Evolutionary conservation across 1,140 invertebrate genomes (phyloP), one percentile per base, ranked within the genome.

Genomic region (Drosophila sulfurigaster): DNA sequence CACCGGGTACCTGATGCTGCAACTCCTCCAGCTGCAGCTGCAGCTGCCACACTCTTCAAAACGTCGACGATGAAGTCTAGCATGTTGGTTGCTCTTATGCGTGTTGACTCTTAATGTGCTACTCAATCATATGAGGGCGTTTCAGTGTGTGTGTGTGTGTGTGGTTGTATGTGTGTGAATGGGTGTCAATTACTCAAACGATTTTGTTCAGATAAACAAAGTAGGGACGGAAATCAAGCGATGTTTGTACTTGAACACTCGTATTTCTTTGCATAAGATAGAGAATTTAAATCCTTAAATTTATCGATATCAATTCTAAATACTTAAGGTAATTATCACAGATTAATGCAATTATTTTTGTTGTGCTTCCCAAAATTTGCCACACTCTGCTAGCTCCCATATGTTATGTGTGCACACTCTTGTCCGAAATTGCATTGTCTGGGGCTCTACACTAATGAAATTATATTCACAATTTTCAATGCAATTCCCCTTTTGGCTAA

Each of bases 141-240:
- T n/a, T n/a, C n/a, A 43, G 11, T 46, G 20, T 51, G 5, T 38
- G 20, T 58, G 25, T 35, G 16, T 32, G n/a, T 30, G 38, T 62
- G 51, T 46, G 32, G 52, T 20, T 48, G 16, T 64, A 13, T 30
- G 3, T 41, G 28, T 28, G 16, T 68, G 58, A 66, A 13, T 59
- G 59, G 79, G 76, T 79, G 82, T 82, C 78, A 76, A 72, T 79
- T 81, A 70, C 72, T 38, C 62, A 63, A 70, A 73, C 30, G 67
- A 60, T 88, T 79, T 76, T 28, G 67, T 68, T 11, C 28, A 28
- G 8, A 70, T 60, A 69, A 75, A 68, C 62, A 41, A 79, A 16
- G n/a, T 25, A 54, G 10, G 51, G n/a, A 15, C 11, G 11, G 28
- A 25, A 62, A 60, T 60, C 43, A 49, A 35, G 43, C 20, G 58